Evolutionary conservation across 2,888 invertebrate genomes (phyloP), one percentile per base, ranked within the genome.

Genomic region (Villa cingulata): DNA sequence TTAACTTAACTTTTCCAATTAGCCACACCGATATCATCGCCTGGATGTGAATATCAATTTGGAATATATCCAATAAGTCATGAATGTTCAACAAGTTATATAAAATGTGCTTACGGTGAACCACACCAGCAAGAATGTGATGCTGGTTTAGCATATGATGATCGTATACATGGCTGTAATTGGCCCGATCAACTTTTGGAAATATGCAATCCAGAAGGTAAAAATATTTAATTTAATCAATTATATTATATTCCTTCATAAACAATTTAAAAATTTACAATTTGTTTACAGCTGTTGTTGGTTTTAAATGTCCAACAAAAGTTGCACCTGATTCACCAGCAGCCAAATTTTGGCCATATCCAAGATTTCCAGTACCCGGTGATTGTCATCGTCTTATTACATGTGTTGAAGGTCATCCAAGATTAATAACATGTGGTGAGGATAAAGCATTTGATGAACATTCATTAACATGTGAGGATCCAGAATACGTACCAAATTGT

Each of bases 131-230:
- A 82, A 56, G 80, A 85, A 14, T 92, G 91, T 68, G 87, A 86
- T 45, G 80, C 88, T 1, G 92, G 92, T 2, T 72, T 92, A 49
- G 91, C 83, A 16, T 92, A 91, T 66, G 90, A 92, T 59, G 83
- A 86, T 44, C 80, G 84, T 57, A 87, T 77, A 50, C 91, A 92
- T 63, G 80, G 82, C 43, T 92, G 92, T 75, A 90, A 91, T 68
- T 92, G 92, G 92, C 91, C 92, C 9, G 92, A 92, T 73, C 81
- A 88, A 49, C 74, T 92, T 38, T 72, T 86, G 53, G 87, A 89
- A 48, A 80, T 76, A 64, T 92, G 92, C 69, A 88, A 89, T 68
- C 89, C 90, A 53, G 90, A 90, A 77, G 85, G 86, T 86, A 70
- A n/a, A 32, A 15, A n/a, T 7, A 16, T 16, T 23, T 29, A 14